Conservation (phyloP, 2,797 vertebrate species). For the Amblyopsis hoosieri region DNA sequence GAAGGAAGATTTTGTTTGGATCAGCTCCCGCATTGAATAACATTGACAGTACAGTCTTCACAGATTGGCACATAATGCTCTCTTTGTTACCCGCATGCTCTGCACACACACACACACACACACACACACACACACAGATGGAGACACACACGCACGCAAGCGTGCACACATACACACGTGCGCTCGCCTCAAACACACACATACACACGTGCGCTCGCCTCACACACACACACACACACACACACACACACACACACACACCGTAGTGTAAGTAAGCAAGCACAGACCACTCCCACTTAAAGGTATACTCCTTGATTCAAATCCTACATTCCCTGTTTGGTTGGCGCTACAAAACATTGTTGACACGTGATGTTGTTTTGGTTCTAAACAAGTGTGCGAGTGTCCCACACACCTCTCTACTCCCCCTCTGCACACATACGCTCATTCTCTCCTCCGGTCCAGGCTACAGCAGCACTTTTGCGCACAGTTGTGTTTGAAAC, state of each 20-base stretch:
- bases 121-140: not conserved
- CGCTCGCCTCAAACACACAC: not conserved
- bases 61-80: not conserved
- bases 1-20: not conserved
- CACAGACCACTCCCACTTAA: slow-evolving; percentile 1
- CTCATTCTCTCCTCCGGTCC: too few relatives aligned
- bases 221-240: not conserved
- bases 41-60: not conserved
- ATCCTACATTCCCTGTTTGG: too few relatives aligned
- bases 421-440: too few relatives aligned
- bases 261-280: too few relatives aligned
- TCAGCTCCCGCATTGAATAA: slow-evolving; percentile 1
- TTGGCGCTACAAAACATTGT: not conserved
- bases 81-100: slow-evolving; percentile 6
- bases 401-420: too few relatives aligned
- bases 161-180: slow-evolving; percentile 1
- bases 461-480: too few relatives aligned
- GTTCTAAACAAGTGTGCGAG: too few relatives aligned
- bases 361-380: not conserved
- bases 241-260: not conserved
- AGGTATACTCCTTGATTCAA: too few relatives aligned
- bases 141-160: not conserved
- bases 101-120: not conserved
- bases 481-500: too few relatives aligned
- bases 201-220: not conserved